phyloP scores from a whole-genome alignment of 2,888 invertebrate species.

The Apodemia mormo region DNA sequence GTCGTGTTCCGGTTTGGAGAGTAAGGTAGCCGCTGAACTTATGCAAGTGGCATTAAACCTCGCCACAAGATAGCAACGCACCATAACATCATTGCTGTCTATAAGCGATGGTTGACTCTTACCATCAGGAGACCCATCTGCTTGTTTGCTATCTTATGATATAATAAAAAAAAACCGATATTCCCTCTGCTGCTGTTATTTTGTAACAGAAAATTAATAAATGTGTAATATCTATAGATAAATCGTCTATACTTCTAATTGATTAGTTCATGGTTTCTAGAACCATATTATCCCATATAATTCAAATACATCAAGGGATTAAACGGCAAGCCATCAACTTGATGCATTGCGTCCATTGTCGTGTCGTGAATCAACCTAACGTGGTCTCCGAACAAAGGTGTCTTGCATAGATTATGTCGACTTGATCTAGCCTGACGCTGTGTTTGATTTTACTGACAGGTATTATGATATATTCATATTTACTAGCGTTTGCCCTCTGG shows the following conservation, averaged over 20 bases:
- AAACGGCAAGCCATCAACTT: slow-evolving; percentile 56
- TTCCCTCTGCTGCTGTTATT: no score
- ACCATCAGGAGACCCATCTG: no score
- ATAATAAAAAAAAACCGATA: no score
- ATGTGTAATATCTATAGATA: background rate
- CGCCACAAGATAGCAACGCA: no score
- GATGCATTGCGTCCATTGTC: slow-evolving; percentile 63
- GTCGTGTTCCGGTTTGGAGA: no score
- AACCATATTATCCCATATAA: slow-evolving; percentile 22
- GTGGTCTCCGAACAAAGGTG: background rate
- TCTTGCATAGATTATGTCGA: slow-evolving; percentile 11
- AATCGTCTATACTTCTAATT: background rate
- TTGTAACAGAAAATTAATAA: no score
- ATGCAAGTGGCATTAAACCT: no score
- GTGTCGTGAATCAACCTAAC: slow-evolving; percentile 36
- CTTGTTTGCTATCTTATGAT: no score
- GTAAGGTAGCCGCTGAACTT: no score
- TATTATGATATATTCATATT: background rate
- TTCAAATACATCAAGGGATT: slow-evolving; percentile 44
- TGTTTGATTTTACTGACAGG: background rate
- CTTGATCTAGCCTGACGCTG: background rate
- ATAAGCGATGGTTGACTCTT: no score
- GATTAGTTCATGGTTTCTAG: background rate
- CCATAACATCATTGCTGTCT: no score
- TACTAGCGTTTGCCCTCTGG: no score